Conservation (phyloP, 30 jellyfish, hydroid and myxozoan species). For the Turritopsis rubra region DNA sequence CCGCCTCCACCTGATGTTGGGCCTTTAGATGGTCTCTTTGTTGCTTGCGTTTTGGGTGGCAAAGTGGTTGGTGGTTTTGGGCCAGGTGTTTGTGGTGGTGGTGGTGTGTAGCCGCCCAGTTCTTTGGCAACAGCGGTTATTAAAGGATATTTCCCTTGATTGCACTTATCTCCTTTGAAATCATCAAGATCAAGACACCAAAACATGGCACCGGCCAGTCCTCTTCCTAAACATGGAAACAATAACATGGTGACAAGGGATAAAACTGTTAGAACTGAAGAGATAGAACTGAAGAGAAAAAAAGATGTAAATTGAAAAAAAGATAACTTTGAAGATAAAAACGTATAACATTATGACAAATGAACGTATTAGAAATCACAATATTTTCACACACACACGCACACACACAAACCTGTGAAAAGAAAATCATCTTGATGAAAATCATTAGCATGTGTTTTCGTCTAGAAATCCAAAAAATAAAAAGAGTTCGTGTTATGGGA, state of each 20-base stretch:
- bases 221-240: constrained; percentile 20
- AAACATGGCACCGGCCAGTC: constrained; percentile 52
- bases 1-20: constrained; percentile 32
- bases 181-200: constrained; percentile 57
- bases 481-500: too few species aligned
- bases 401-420: too few species aligned
- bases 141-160: constrained; percentile 85
- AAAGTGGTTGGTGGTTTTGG: constrained; percentile 33
- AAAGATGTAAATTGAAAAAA: too few species aligned
- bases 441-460: too few species aligned
- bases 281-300: too few species aligned
- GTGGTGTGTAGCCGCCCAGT: constrained; percentile 54
- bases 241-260: neutral
- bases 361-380: too few species aligned
- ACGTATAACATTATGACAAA: too few species aligned
- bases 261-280: too few species aligned
- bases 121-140: constrained; percentile 74
- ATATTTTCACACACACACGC: too few species aligned
- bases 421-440: too few species aligned
- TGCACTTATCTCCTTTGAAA: constrained; percentile 58
- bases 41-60: constrained; percentile 1
- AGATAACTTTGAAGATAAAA: too few species aligned
- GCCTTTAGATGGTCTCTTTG: neutral
- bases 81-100: constrained; percentile 26
- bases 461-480: too few species aligned